phyloP scores from a whole-genome alignment of 2,797 vertebrate species.

The Gambelia wislizenii region DNA sequence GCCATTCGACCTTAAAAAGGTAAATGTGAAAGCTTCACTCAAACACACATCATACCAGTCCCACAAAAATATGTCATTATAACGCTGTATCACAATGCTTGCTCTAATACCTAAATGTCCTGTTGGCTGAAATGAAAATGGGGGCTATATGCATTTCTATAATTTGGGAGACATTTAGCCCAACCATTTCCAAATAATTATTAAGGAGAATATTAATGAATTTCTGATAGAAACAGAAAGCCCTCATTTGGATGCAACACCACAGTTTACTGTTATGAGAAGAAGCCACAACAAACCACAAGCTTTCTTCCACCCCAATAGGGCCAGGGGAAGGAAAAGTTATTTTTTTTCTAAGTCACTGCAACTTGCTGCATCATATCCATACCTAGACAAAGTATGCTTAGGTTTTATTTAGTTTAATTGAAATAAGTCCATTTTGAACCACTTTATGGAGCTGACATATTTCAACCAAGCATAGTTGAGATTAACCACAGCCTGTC shows the following conservation, averaged over 20 bases:
- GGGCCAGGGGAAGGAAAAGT: not conserved
- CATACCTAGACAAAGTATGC: not conserved
- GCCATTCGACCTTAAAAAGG: conserved; percentile 90
- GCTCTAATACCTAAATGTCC: not conserved
- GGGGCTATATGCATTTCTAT: not conserved
- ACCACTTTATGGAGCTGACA: not conserved
- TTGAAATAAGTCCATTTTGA: not conserved
- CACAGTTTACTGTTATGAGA: not conserved
- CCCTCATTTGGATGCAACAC: not conserved
- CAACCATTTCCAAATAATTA: not conserved
- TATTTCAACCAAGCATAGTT: not conserved
- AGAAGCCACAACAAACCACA: not conserved
- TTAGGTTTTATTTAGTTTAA: not conserved
- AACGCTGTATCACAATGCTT: not conserved
- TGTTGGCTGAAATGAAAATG: not conserved
- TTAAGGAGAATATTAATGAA: not conserved
- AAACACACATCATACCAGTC: not conserved
- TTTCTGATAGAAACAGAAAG: not conserved
- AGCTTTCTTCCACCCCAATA: not conserved
- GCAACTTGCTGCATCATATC: not conserved
- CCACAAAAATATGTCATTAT: not conserved
- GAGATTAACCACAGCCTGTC: not conserved
- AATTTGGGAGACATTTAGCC: not conserved
- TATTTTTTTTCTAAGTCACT: too few relatives aligned
- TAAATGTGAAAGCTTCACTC: not conserved